Evolutionary conservation across 2,113 vertebrate species (phyloP).

Genomic region (Stegastes partitus): DNA sequence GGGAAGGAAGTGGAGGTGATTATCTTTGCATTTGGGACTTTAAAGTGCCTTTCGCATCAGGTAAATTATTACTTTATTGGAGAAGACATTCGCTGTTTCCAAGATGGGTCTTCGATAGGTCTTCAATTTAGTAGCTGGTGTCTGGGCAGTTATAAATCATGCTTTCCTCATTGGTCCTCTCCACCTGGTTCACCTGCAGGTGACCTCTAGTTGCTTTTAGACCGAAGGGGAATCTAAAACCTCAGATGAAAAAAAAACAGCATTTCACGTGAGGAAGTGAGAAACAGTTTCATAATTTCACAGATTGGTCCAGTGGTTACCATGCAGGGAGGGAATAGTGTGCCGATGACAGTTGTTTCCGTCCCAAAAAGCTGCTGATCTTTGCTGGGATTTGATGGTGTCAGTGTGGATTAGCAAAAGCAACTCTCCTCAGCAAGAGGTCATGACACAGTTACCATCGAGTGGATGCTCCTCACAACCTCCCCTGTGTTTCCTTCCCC

Average conservation of each 20-base stretch:
- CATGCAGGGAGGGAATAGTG: neutral
- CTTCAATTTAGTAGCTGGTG: neutral
- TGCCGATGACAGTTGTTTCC: slow-evolving; percentile 46
- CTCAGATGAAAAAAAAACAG: slow-evolving; percentile 14
- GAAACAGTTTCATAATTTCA: neutral
- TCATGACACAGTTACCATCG: slow-evolving; percentile 50
- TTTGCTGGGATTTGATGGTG: slow-evolving; percentile 62
- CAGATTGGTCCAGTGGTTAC: slow-evolving; percentile 1
- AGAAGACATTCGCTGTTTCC: neutral
- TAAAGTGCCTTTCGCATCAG: neutral
- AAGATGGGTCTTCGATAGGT: neutral
- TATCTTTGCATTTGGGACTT: neutral
- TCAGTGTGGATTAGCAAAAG: slow-evolving; percentile 68
- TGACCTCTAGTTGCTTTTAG: slow-evolving; percentile 36
- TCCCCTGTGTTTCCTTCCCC: neutral
- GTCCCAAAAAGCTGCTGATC: slow-evolving; percentile 40
- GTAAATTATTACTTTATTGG: neutral
- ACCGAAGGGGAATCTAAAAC: slow-evolving; percentile 15
- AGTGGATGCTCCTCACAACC: slow-evolving; percentile 38
- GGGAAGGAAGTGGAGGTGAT: neutral
- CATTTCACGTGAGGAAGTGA: neutral
- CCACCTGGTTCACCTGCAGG: slow-evolving; percentile 47
- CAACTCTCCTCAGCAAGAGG: slow-evolving; percentile 37
- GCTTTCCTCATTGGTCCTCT: slow-evolving; percentile 40
- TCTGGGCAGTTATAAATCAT: slow-evolving; percentile 9